Conservation (phyloP, 37 sponge, comb jelly and placozoan species). For the Chondrilla cf. caribensis region DNA sequence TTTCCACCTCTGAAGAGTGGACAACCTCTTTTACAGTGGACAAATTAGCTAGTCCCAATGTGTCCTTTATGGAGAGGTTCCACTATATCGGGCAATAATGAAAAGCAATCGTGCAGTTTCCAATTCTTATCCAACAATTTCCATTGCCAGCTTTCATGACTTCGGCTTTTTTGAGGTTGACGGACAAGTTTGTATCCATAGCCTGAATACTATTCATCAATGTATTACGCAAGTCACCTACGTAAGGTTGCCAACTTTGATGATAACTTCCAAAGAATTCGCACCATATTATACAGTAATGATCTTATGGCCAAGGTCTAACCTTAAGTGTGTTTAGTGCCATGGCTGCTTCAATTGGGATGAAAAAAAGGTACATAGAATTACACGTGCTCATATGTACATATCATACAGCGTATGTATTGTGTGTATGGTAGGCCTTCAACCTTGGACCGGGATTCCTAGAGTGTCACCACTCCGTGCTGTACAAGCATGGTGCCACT, state of each 20-base stretch:
- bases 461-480: no score
- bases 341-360: constrained; percentile 63
- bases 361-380: no score
- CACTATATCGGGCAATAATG: constrained; percentile 89
- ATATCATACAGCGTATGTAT: no score
- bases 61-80: no score
- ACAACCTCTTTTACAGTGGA: no score
- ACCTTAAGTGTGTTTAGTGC: constrained; percentile 85
- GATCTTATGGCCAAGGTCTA: constrained; percentile 89
- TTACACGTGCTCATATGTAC: no score
- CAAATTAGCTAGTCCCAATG: no score
- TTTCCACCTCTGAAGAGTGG: no score
- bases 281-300: constrained; percentile 81
- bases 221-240: constrained; percentile 84
- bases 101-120: constrained; percentile 85
- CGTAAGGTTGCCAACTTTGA: constrained; percentile 81
- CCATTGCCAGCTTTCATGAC: constrained; percentile 89
- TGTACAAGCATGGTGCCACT: no score
- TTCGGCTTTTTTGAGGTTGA: constrained; percentile 81
- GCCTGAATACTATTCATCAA: constrained; percentile 75
- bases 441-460: no score
- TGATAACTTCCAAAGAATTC: constrained; percentile 73
- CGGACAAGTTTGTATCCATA: constrained; percentile 69
- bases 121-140: constrained; percentile 66
- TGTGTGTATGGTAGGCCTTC: no score